A percentile compares a stretch with the other conserved stretches of the same genome.
Conservation (phyloP, 2,888 invertebrate species). For the Yponomeuta evonymella region DNA sequence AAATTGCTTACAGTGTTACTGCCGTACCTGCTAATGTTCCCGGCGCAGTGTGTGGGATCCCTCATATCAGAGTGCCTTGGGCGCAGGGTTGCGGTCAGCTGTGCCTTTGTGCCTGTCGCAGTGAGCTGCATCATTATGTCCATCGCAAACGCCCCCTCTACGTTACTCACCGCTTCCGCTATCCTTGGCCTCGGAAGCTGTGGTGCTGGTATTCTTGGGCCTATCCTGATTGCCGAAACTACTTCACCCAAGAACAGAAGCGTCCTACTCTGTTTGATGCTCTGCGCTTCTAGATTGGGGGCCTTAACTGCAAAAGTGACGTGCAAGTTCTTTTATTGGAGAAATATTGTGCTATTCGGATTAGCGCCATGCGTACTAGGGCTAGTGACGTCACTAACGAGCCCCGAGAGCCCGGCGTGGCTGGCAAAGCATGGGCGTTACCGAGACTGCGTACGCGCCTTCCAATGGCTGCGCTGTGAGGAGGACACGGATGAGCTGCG, state of each 20-base stretch:
- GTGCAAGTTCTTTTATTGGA: not conserved
- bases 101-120: not conserved
- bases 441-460: constrained; percentile 6
- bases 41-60: not conserved
- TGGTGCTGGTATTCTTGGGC: not conserved
- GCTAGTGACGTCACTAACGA: not conserved
- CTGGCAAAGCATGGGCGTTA: constrained; percentile 7
- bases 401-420: constrained; percentile 15
- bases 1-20: constrained; percentile 1
- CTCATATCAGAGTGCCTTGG: not conserved
- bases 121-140: not conserved
- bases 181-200: not conserved
- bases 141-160: not conserved
- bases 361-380: not conserved
- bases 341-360: not conserved
- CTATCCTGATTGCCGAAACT: constrained; percentile 4
- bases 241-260: constrained; percentile 6
- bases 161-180: not conserved
- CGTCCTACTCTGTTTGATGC: not conserved
- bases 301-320: not conserved
- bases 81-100: not conserved
- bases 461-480: constrained; percentile 9
- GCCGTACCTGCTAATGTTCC: not conserved
- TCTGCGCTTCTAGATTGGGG: not conserved
- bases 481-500: constrained; percentile 1